Base-by-base conservation (phyloP, 2,113 vertebrate species). In the Cynoglossus semilaevis region DNA sequence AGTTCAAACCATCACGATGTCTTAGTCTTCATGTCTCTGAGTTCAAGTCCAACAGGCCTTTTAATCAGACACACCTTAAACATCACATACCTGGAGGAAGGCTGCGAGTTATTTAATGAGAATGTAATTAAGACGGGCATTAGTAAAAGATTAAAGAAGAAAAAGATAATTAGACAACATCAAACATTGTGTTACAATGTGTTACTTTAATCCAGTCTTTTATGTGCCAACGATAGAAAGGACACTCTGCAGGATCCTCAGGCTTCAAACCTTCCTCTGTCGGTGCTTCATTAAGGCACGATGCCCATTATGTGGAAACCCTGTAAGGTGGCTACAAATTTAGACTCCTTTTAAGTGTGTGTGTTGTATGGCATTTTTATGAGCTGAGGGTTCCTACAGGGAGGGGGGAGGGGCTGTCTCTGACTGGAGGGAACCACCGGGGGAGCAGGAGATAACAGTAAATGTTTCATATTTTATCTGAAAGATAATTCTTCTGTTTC, bases 281-380 rank as follows among this genome's bases (percentile, higher is more conserved):
- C 5, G 34, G 43, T 17, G 34, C 34, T 51, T 69, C 45, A 60
- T 17, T 10, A 2, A 19, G 64, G 51, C 51, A 64, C 8, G 4
- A 16, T 35, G 49, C 38, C 37, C n/a, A 29, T 58, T 58, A 41
- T 77, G 43, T 57, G 49, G 78, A 69, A 46, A 41, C 54, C 41
- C 48, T 22, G 57, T 36, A 45, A 45, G 68, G 51, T 17, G 61
- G 59, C 63, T 64, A 62, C 60, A 62, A 64, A 76, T 77, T 70
- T 62, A 72, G 72, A 60, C 68, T 72, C 47, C 76, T 83, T 17
- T 84, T 66, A 74, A 85, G 74, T 74, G 57, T 34, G 58, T 58
- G 40, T 62, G 55, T 67, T 55, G 9, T 14, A 15, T 4, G 1
- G 13, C 59, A 17, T 53, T 70, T 74, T 75, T 53, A 71, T 77